Conservation (phyloP, 2,888 invertebrate species). For the Pterobdella sp. region DNA sequence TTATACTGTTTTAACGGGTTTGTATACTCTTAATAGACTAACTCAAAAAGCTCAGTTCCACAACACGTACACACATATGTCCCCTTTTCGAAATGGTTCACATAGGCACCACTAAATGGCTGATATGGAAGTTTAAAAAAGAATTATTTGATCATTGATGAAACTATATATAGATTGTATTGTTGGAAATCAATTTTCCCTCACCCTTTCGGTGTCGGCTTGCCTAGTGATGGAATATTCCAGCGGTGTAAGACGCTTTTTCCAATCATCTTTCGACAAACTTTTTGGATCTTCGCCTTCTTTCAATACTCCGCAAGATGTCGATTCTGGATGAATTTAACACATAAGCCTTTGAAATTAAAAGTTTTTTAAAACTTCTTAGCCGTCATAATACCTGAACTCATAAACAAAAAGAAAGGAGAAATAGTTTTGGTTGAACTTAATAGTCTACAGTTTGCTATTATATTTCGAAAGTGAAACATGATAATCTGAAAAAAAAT, state of each 20-base stretch:
- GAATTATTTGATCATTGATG: no score
- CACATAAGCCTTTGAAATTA: no score
- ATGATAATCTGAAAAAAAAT: no score
- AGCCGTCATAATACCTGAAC: no score
- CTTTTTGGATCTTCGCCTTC: constrained; percentile 20
- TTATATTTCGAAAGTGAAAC: no score
- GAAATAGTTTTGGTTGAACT: no score
- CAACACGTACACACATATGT: constrained; percentile 16
- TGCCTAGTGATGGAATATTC: constrained; percentile 19
- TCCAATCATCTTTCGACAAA: constrained; percentile 26
- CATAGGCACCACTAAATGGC: constrained; percentile 23
- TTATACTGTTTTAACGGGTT: not conserved
- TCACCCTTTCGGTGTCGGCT: constrained; percentile 25
- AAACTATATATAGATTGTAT: not conserved
- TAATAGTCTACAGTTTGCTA: no score
- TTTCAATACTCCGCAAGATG: constrained; percentile 14
- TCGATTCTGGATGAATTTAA: no score
- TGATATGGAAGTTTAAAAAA: not conserved
- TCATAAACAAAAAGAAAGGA: no score
- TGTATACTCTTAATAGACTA: not conserved
- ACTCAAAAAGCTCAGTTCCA: constrained; percentile 26
- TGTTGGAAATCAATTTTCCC: not conserved
- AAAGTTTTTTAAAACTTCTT: no score
- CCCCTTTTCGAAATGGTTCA: constrained; percentile 21
- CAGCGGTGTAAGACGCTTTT: constrained; percentile 19